Percentiles rank a stretch among this genome's conserved stretches.
phyloP scores from a whole-genome alignment of 2,113 vertebrate species.

The Festucalex cinctus region DNA sequence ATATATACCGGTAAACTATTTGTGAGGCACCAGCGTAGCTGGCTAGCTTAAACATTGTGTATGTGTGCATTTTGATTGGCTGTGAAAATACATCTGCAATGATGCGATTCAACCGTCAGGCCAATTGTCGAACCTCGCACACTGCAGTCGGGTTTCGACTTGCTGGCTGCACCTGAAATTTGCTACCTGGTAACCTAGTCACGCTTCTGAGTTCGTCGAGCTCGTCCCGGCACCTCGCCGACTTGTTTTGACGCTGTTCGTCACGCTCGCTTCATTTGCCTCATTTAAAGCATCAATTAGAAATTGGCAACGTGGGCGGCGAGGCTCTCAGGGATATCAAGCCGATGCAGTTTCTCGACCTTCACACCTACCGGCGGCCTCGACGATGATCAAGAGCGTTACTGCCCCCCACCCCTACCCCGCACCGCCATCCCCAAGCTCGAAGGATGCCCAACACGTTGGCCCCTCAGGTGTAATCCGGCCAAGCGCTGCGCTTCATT shows the following conservation, averaged over 20 bases:
- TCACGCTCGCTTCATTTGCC: slow-evolving; percentile 68
- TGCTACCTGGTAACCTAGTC: slow-evolving; percentile 11
- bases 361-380: slow-evolving; percentile 44
- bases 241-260: slow-evolving; percentile 64
- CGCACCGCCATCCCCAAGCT: slow-evolving; percentile 23
- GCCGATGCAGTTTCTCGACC: slow-evolving; percentile 48
- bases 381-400: slow-evolving; percentile 46
- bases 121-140: too few species aligned
- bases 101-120: neutral
- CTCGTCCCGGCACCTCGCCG: slow-evolving; percentile 51
- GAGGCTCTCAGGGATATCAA: slow-evolving; percentile 65
- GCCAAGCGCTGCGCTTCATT: slow-evolving; percentile 61
- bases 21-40: too few species aligned
- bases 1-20: too few species aligned
- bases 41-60: too few species aligned
- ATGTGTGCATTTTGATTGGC: too few species aligned
- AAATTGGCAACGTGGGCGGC: slow-evolving; percentile 45
- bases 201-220: slow-evolving; percentile 37
- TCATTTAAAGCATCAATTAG: slow-evolving; percentile 63
- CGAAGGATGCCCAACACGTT: slow-evolving; percentile 46
- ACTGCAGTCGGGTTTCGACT: neutral
- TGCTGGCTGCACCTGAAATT: neutral
- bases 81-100: too few species aligned
- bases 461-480: slow-evolving; percentile 48
- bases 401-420: neutral